Percentiles rank a stretch among this genome's conserved stretches.
Conservation (phyloP, 1,140 invertebrate genomes). For the Papilio xuthus region DNA sequence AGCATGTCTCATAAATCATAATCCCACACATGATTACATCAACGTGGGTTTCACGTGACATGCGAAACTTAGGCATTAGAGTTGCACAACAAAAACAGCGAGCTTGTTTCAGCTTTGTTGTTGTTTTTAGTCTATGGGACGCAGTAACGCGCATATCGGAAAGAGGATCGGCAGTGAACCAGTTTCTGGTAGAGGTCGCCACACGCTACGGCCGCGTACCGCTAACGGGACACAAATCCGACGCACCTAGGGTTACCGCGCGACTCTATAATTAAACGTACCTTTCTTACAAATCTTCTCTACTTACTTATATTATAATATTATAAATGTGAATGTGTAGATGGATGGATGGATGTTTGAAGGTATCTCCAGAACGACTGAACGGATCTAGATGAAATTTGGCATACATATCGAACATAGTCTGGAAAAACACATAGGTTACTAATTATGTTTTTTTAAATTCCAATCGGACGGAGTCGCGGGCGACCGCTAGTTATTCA, state of each 20-base stretch:
- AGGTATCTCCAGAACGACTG: no score
- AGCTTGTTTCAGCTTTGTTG: background rate
- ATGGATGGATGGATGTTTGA: no score
- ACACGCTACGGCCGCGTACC: background rate
- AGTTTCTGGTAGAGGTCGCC: conserved; percentile 47
- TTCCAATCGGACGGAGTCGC: no score
- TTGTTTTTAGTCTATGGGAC: conserved; percentile 33
- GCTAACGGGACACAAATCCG: conserved; percentile 25
- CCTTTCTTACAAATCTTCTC: background rate
- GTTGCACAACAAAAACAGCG: background rate
- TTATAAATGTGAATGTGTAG: no score
- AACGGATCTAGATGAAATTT: no score
- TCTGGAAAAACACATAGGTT: no score
- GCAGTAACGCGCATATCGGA: conserved; percentile 48
- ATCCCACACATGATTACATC: background rate
- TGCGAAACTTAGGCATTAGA: background rate
- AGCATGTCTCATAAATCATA: background rate
- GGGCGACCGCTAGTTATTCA: no score
- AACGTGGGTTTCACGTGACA: background rate
- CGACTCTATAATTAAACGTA: background rate
- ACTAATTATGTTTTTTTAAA: no score
- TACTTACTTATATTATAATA: no score
- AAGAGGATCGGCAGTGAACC: conserved; percentile 56
- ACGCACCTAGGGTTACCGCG: conserved; percentile 8
- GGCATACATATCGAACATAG: no score